phyloP scores from a whole-genome alignment of 2,113 vertebrate species.

The Chaetorhynchus papuensis region DNA sequence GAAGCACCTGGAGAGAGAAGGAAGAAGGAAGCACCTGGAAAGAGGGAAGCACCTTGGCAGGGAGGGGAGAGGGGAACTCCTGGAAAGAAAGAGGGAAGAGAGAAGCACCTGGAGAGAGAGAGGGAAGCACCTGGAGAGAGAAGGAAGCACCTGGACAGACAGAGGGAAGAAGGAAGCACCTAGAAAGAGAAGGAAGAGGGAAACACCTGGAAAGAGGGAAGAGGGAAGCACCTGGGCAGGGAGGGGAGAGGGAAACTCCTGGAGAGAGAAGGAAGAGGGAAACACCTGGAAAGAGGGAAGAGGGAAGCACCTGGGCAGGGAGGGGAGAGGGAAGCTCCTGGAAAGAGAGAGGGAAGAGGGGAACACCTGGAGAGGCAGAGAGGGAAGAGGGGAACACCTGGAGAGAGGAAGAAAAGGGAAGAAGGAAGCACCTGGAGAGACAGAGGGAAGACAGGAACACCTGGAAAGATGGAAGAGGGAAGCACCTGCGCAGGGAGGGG shows the following conservation, averaged over 20 bases:
- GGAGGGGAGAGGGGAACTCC: not conserved
- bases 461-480: not conserved
- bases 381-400: not conserved
- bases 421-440: not conserved
- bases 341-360: not conserved
- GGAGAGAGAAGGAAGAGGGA: too few species aligned
- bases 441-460: not conserved
- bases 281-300: too few species aligned
- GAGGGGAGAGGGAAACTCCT: too few species aligned
- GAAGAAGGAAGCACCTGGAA: not conserved
- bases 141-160: too few species aligned
- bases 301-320: not conserved
- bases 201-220: too few species aligned
- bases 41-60: too few species aligned
- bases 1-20: not conserved
- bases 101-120: not conserved
- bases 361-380: not conserved
- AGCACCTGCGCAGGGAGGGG: too few species aligned
- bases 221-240: too few species aligned
- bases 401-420: too few species aligned
- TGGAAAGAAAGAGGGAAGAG: not conserved
- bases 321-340: not conserved
- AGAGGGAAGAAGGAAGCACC: too few species aligned
- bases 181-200: too few species aligned
- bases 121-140: too few species aligned